These are phyloP conservation scores for Fragum sueziense DNA, from an alignment of 2,888 invertebrate species.

Conservation along the genomic window DNA sequence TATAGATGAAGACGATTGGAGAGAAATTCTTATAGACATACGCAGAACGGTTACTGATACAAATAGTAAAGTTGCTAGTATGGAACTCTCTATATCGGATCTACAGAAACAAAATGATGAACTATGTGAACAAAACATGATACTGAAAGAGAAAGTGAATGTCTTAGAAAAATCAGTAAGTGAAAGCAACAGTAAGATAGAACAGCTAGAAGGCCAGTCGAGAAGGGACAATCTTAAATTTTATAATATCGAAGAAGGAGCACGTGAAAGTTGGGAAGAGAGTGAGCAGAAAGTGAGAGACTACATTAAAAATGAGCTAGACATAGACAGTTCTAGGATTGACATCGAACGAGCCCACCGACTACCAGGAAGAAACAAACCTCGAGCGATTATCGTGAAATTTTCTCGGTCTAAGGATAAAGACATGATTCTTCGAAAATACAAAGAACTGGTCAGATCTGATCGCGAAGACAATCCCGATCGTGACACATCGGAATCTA, in stretches of 20 bases:
- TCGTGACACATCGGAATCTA: neutral
- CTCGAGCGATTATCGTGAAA: conserved; percentile 13
- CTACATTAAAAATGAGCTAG: neutral
- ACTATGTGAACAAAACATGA: neutral
- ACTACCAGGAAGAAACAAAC: conserved; percentile 3
- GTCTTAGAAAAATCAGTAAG: neutral
- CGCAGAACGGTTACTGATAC: neutral
- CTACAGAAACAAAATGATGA: conserved; percentile 1
- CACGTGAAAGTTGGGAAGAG: conserved; percentile 15
- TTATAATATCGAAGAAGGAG: neutral
- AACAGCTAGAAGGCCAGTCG: conserved; percentile 9
- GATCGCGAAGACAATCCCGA: neutral
- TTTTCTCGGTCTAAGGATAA: conserved; percentile 18
- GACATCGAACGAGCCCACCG: conserved; percentile 23
- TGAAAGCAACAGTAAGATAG: conserved; percentile 1
- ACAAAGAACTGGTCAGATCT: neutral
- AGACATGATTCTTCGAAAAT: neutral
- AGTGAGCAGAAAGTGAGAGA: conserved; percentile 9
- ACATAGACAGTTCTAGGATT: conserved; percentile 17
- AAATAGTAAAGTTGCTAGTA: conserved; percentile 1
- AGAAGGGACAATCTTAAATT: conserved; percentile 9
- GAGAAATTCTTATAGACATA: neutral
- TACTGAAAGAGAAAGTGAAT: neutral
- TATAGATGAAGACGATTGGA: neutral
- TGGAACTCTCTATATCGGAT: conserved; percentile 1